These are phyloP conservation scores for Pseudonaja textilis DNA, from an alignment of 2,113 vertebrate genomes.

Conservation along the genomic window DNA sequence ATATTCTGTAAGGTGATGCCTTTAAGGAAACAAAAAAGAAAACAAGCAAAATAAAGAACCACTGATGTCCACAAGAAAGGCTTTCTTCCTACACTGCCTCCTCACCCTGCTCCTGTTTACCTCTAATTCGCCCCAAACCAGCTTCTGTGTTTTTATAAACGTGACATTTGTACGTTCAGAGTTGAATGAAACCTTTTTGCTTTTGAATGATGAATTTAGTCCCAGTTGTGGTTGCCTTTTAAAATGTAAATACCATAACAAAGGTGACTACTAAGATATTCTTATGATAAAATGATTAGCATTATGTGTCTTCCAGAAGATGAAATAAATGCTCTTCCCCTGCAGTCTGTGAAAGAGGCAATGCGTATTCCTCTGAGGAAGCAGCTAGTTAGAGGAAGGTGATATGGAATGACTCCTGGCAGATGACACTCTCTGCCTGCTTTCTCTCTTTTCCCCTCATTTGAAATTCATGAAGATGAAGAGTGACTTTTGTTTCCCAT, in stretches of 20 bases:
- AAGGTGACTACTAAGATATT: slow-evolving; percentile 23
- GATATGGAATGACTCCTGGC: slow-evolving; percentile 50
- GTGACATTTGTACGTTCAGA: neutral
- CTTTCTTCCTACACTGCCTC: neutral
- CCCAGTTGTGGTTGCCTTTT: slow-evolving; percentile 15
- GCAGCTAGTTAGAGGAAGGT: slow-evolving; percentile 46
- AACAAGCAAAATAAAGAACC: neutral
- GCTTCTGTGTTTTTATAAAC: neutral
- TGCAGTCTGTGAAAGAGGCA: slow-evolving; percentile 7
- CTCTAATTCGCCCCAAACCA: slow-evolving; percentile 8
- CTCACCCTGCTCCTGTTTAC: neutral
- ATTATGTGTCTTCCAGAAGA: neutral
- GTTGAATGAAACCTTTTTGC: neutral
- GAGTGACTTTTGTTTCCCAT: slow-evolving; percentile 67
- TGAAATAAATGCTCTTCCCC: slow-evolving; percentile 4
- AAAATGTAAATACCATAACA: slow-evolving; percentile 24
- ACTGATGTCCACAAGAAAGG: neutral
- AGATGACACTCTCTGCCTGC: slow-evolving; percentile 43
- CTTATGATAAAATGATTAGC: slow-evolving; percentile 11
- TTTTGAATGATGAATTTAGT: slow-evolving; percentile 13
- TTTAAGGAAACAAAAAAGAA: neutral
- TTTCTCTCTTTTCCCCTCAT: slow-evolving; percentile 47
- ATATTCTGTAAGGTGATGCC: slow-evolving; percentile 4
- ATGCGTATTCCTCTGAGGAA: slow-evolving; percentile 40
- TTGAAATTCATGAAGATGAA: slow-evolving; percentile 76